These are phyloP conservation scores for Malthinus seriepunctatus DNA, from an alignment of 2,888 invertebrate species.

Conservation along the genomic window DNA sequence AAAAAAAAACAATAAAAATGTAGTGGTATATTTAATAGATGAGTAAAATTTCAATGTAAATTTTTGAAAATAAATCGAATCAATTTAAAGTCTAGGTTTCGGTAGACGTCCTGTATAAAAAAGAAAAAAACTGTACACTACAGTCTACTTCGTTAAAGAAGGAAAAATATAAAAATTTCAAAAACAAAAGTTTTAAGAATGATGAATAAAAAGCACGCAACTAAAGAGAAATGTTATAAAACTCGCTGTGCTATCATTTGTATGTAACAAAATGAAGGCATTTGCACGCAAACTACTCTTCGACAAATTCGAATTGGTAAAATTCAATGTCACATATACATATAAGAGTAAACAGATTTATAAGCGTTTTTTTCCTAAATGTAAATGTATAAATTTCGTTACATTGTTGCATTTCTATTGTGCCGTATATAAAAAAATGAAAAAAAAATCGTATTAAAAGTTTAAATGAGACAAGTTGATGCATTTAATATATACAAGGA, in stretches of 20 bases:
- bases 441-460: too few species aligned
- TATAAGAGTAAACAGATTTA: slow-evolving; percentile 23
- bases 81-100: too few species aligned
- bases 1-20: too few species aligned
- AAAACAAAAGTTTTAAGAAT: slow-evolving; percentile 12
- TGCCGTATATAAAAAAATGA: slow-evolving; percentile 1
- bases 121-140: too few species aligned
- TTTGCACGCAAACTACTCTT: slow-evolving; percentile 48
- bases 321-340: slow-evolving; percentile 28
- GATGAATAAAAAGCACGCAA: slow-evolving; percentile 16
- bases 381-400: slow-evolving; percentile 5
- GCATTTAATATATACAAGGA: not conserved
- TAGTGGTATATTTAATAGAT: too few species aligned
- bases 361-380: slow-evolving; percentile 16
- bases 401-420: slow-evolving; percentile 16
- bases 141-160: too few species aligned
- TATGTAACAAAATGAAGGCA: slow-evolving; percentile 50
- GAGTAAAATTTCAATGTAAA: too few species aligned
- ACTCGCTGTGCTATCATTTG: slow-evolving; percentile 46
- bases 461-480: too few species aligned
- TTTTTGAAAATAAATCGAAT: too few species aligned
- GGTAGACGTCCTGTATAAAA: too few species aligned
- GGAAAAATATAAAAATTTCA: slow-evolving; percentile 7
- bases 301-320: slow-evolving; percentile 43
- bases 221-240: slow-evolving; percentile 41